A percentile compares a stretch with the other conserved stretches of the same genome.
phyloP scores from a whole-genome alignment of 2,888 invertebrate genomes.

The Liodrosophila aerea region DNA sequence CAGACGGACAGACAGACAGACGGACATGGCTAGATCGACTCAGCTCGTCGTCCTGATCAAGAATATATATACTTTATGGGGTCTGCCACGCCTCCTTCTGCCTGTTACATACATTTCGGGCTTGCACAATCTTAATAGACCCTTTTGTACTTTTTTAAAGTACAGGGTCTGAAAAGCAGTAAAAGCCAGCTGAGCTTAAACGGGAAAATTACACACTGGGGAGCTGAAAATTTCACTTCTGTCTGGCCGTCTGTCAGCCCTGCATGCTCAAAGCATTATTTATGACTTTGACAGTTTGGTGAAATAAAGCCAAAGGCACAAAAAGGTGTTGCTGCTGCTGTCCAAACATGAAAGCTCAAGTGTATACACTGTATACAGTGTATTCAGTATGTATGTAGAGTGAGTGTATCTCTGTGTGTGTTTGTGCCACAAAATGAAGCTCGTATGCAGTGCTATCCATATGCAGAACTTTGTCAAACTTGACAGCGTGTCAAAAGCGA shows the following conservation, averaged over 20 bases:
- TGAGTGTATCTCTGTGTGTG: too few species aligned
- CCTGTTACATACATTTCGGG: too few species aligned
- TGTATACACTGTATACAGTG: constrained; percentile 5
- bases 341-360: constrained; percentile 20
- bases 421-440: constrained; percentile 20
- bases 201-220: constrained; percentile 47
- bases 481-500: constrained; percentile 52
- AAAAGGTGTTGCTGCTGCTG: constrained; percentile 28
- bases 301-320: constrained; percentile 11
- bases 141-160: too few species aligned
- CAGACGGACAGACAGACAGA: too few species aligned
- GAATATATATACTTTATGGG: too few species aligned
- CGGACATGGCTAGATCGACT: too few species aligned
- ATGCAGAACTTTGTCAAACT: constrained; percentile 51
- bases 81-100: too few species aligned
- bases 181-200: constrained; percentile 33
- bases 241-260: constrained; percentile 1
- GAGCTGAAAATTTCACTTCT: constrained; percentile 13
- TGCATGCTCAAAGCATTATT: constrained; percentile 47
- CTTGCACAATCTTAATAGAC: too few species aligned
- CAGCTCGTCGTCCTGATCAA: too few species aligned
- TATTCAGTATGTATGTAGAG: too few species aligned
- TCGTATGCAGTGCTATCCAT: constrained; percentile 39
- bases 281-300: constrained; percentile 63
- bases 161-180: constrained; percentile 18